A percentile compares a stretch with the other conserved stretches of the same genome.
These are phyloP conservation scores for Cepphus grylle DNA, from an alignment of 2,113 vertebrate species.

Conservation along the genomic window DNA sequence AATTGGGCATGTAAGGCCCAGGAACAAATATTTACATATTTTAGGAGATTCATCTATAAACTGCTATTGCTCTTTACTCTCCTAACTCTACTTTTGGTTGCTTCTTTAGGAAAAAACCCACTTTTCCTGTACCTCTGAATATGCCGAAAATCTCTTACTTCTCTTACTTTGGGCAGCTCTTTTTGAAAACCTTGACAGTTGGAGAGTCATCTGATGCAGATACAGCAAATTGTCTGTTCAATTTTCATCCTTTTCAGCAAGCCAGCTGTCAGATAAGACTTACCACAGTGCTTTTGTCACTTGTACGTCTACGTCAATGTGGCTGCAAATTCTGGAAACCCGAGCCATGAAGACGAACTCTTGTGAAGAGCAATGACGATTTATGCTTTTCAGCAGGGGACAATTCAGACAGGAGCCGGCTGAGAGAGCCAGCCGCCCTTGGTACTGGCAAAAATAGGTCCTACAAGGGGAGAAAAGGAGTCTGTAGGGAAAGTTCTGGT, in stretches of 20 bases:
- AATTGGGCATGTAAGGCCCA: not conserved
- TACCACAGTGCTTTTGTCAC: not conserved
- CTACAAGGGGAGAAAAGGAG: not conserved
- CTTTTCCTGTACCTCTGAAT: not conserved
- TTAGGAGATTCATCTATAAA: not conserved
- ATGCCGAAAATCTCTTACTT: not conserved
- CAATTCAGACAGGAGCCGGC: not conserved
- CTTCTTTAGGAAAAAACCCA: not conserved
- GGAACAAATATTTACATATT: not conserved
- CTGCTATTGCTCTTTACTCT: not conserved
- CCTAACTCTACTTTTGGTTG: not conserved
- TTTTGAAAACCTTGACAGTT: not conserved
- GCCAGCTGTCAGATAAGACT: conserved; percentile 4
- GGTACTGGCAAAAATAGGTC: not conserved
- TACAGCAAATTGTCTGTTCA: not conserved
- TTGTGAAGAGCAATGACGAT: not conserved
- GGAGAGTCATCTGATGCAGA: not conserved
- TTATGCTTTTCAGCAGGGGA: not conserved
- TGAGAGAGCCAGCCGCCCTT: not conserved
- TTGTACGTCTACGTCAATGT: not conserved
- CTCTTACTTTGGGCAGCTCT: not conserved
- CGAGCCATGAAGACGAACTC: not conserved
- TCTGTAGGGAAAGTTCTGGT: not conserved
- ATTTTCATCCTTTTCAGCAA: not conserved
- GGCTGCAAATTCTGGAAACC: not conserved